Percentiles rank a stretch among this genome's conserved stretches.
Evolutionary conservation across 2,113 vertebrate species (phyloP).

Genomic region (Meriones unguiculatus): DNA sequence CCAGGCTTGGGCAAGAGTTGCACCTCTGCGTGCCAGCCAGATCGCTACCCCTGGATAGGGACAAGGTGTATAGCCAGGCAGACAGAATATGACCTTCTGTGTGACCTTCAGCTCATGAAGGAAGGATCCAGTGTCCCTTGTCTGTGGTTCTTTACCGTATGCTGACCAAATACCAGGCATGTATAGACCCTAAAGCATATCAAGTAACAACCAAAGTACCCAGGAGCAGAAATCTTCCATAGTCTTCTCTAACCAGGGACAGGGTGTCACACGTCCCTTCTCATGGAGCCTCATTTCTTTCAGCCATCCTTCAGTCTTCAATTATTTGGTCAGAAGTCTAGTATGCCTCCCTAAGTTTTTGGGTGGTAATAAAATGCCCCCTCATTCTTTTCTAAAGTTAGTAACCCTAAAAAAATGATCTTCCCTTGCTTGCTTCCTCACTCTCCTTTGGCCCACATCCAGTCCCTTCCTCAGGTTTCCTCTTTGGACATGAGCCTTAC

Average conservation of each 20-base stretch:
- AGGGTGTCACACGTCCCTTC: background rate
- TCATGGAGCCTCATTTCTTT: background rate
- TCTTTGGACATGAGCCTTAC: background rate
- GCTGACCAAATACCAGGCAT: background rate
- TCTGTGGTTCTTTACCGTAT: background rate
- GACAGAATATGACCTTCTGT: background rate
- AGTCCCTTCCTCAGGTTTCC: slow-evolving; percentile 65
- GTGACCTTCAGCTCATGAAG: background rate
- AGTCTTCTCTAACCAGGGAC: background rate
- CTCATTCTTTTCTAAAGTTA: slow-evolving; percentile 59
- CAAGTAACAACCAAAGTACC: background rate
- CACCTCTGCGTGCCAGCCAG: background rate
- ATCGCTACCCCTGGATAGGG: background rate
- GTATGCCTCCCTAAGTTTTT: slow-evolving; percentile 47
- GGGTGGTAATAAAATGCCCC: slow-evolving; percentile 17
- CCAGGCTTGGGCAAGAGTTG: background rate
- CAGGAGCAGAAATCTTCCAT: background rate
- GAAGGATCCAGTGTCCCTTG: background rate
- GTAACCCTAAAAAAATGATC: slow-evolving; percentile 69
- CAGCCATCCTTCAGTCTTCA: background rate
- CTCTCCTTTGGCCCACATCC: slow-evolving; percentile 59
- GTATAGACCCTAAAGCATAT: background rate
- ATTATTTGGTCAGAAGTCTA: slow-evolving; percentile 44
- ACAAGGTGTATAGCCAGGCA: background rate
- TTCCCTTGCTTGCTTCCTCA: slow-evolving; percentile 62